Percentiles rank a stretch among this genome's conserved stretches.
These are phyloP conservation scores for Hecatera dysodea DNA, from an alignment of 2,888 invertebrate genomes.

Conservation along the genomic window DNA sequence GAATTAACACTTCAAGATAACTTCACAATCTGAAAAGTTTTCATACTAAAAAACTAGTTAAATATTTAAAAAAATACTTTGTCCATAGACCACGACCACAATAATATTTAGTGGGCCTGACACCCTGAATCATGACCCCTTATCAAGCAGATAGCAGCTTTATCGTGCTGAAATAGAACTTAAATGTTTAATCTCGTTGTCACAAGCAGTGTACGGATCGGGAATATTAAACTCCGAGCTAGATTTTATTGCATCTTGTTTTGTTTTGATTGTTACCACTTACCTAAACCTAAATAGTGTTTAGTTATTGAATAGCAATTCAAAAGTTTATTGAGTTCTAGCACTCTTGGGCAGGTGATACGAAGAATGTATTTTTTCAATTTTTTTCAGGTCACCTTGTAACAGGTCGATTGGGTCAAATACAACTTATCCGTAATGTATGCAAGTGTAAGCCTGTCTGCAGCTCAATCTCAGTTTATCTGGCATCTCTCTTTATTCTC, in stretches of 20 bases:
- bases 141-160: neutral
- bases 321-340: too few relatives aligned
- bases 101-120: neutral
- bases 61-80: too few relatives aligned
- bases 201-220: neutral
- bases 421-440: constrained; percentile 44
- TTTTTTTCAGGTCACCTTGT: constrained; percentile 18
- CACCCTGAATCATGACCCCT: neutral
- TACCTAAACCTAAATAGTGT: neutral
- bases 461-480: constrained; percentile 39
- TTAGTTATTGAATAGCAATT: neutral
- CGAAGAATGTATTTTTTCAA: neutral
- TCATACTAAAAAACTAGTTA: too few relatives aligned
- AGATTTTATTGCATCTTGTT: neutral
- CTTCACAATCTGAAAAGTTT: too few relatives aligned
- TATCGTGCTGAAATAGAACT: neutral
- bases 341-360: neutral
- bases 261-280: neutral
- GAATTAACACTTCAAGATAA: too few relatives aligned
- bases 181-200: neutral
- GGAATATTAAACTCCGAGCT: neutral
- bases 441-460: constrained; percentile 29
- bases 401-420: constrained; percentile 9
- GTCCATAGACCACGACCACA: too few relatives aligned
- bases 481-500: constrained; percentile 27